phyloP scores from a whole-genome alignment of 2,888 invertebrate species.

The Apocheima hispidaria region DNA sequence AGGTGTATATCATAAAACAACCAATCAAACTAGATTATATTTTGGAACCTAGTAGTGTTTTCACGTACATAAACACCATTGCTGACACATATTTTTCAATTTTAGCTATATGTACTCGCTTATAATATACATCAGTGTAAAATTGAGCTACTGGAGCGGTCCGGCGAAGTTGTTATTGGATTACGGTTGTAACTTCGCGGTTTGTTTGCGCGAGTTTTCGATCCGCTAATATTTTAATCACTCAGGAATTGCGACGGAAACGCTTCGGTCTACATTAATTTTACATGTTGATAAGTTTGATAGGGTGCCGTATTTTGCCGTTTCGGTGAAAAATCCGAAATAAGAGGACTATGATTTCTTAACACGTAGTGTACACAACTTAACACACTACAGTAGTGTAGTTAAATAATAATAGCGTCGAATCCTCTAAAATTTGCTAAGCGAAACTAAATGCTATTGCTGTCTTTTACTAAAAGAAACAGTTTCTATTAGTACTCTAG shows the following conservation, averaged over 20 bases:
- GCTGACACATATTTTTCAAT: no score
- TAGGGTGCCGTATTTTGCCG: not conserved
- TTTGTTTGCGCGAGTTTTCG: slow-evolving; percentile 43
- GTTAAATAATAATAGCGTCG: no score
- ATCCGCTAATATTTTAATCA: slow-evolving; percentile 37
- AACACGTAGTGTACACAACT: no score
- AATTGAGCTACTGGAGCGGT: slow-evolving; percentile 42
- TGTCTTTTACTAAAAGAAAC: no score
- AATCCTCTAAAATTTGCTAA: no score
- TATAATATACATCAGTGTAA: slow-evolving; percentile 13
- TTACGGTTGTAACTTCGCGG: slow-evolving; percentile 47
- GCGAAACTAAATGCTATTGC: no score
- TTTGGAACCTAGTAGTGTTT: no score
- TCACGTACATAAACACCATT: no score
- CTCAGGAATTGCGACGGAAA: slow-evolving; percentile 27
- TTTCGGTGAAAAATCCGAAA: not conserved
- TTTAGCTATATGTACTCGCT: slow-evolving; percentile 45
- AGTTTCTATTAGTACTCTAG: no score
- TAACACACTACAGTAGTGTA: no score
- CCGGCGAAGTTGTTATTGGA: slow-evolving; percentile 51
- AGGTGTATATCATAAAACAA: no score
- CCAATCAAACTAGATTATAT: no score
- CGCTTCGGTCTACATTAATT: slow-evolving; percentile 42
- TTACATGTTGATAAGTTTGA: slow-evolving; percentile 10
- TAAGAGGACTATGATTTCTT: not conserved